Evolutionary conservation across 1,140 invertebrate genomes (phyloP).

Genomic region (Brachionus manjavacas): DNA sequence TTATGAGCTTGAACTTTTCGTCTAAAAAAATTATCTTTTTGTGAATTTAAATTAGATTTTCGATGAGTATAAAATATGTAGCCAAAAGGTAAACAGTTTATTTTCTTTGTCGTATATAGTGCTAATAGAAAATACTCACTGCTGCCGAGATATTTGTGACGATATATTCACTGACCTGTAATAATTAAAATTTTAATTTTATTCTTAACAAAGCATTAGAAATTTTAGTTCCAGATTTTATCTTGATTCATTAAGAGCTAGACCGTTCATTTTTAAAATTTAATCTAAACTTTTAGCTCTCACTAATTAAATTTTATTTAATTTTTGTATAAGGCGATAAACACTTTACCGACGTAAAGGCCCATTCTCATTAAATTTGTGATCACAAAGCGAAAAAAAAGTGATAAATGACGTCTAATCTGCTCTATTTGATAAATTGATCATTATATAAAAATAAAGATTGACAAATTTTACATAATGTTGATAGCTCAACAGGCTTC

Average conservation of each 20-base stretch:
- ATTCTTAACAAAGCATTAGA: not conserved
- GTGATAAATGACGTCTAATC: not conserved
- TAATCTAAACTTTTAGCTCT: not conserved
- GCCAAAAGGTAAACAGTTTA: conserved; percentile 3
- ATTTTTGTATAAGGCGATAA: not conserved
- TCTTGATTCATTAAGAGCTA: not conserved
- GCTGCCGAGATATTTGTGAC: not conserved
- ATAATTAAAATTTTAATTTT: not conserved
- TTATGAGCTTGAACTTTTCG: conserved; percentile 17
- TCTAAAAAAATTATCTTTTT: not conserved
- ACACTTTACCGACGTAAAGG: not conserved
- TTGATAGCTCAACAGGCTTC: not conserved
- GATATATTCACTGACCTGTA: conserved; percentile 9
- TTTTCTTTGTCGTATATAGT: not conserved
- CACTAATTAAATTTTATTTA: not conserved
- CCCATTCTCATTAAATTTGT: not conserved
- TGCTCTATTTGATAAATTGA: not conserved
- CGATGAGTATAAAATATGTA: not conserved
- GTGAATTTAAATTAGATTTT: not conserved
- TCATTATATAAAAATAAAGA: not conserved
- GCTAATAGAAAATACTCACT: not conserved
- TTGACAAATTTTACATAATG: not conserved
- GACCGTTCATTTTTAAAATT: not conserved
- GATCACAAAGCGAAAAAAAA: not conserved
- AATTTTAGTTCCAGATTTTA: not conserved